Percentiles rank a stretch among this genome's conserved stretches.
phyloP scores from a whole-genome alignment of 2,797 vertebrate species.

The Sebastes iracundus region DNA sequence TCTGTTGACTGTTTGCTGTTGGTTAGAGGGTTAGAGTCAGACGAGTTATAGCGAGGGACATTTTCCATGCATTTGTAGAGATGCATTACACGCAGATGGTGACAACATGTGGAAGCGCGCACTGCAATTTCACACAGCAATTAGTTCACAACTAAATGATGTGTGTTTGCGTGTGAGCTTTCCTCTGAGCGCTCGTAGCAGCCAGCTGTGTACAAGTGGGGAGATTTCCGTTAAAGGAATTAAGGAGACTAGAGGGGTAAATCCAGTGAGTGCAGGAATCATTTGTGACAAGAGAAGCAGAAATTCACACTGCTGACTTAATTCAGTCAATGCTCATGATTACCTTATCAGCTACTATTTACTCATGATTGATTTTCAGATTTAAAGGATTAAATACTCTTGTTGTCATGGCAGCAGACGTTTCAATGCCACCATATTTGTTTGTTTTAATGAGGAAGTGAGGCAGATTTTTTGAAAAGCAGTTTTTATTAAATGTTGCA shows the following conservation, averaged over 20 bases:
- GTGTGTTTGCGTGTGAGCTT: constrained; percentile 15
- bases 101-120: constrained; percentile 35
- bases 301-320: constrained; percentile 2
- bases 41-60: neutral
- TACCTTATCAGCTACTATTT: constrained; percentile 21
- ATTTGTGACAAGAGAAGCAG: neutral
- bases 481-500: neutral
- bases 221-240: constrained; percentile 20
- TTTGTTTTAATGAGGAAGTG: neutral
- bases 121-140: constrained; percentile 39
- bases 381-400: constrained; percentile 19
- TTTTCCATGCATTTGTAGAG: constrained; percentile 29
- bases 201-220: constrained; percentile 47
- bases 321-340: constrained; percentile 24
- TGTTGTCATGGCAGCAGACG: constrained; percentile 48
- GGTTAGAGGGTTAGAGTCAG: neutral
- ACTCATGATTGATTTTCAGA: constrained; percentile 18
- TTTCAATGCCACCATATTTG: neutral
- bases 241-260: neutral
- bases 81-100: constrained; percentile 42
- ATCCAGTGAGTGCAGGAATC: neutral
- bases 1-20: constrained; percentile 20
- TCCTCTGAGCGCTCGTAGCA: constrained; percentile 9
- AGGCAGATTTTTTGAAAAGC: neutral
- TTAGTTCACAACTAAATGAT: constrained; percentile 47